phyloP scores from a whole-genome alignment of 2,888 invertebrate species.

The Falcaria lacertinaria region DNA sequence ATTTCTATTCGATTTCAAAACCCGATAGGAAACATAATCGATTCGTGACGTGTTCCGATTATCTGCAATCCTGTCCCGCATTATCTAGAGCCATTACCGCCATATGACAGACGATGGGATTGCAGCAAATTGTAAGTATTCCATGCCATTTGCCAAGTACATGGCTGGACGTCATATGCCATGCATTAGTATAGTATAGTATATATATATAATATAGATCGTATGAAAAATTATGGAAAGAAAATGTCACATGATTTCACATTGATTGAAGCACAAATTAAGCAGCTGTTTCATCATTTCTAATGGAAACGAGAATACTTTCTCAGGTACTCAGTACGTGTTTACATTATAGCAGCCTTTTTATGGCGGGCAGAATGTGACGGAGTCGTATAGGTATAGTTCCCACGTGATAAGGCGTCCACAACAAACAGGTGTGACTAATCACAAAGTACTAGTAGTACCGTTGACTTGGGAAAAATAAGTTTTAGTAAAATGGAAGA shows the following conservation, averaged over 20 bases:
- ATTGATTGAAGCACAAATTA: constrained; percentile 13
- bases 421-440: too few species aligned
- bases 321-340: constrained; percentile 26
- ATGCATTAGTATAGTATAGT: constrained; percentile 13
- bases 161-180: constrained; percentile 20
- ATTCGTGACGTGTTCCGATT: constrained; percentile 16
- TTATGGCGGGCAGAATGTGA: constrained; percentile 12
- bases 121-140: constrained; percentile 34
- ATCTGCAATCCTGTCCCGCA: constrained; percentile 4
- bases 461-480: too few species aligned
- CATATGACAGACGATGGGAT: constrained; percentile 21
- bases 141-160: constrained; percentile 12
- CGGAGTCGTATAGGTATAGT: not conserved
- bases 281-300: constrained; percentile 16
- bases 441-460: too few species aligned
- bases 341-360: constrained; percentile 21
- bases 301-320: constrained; percentile 31
- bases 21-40: not conserved
- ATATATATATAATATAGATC: too few species aligned
- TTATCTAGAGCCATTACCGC: constrained; percentile 6
- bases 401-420: not conserved
- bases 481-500: too few species aligned
- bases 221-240: constrained; percentile 24
- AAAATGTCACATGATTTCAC: constrained; percentile 33
- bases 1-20: not conserved